Percentiles rank a stretch among this genome's conserved stretches.
These are phyloP conservation scores for Hirudinaria manillensis DNA, from an alignment of 2,888 invertebrate species.

Conservation along the genomic window DNA sequence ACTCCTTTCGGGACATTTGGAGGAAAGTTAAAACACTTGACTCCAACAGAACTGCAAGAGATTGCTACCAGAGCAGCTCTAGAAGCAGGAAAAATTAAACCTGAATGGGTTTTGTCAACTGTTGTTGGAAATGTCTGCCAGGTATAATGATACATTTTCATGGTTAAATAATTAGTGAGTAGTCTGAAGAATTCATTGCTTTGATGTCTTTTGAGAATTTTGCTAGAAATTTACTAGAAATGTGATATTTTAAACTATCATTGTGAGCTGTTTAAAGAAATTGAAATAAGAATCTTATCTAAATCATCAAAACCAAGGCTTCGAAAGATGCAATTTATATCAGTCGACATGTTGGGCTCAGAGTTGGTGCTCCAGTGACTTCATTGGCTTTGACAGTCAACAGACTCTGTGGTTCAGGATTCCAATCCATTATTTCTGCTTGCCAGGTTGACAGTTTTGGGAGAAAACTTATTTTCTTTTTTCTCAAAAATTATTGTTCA, in stretches of 20 bases:
- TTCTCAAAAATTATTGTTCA: background rate
- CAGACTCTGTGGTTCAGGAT: conserved; percentile 92
- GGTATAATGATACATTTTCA: conserved; percentile 48
- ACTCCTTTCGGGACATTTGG: conserved; percentile 95
- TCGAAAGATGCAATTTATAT: conserved; percentile 73
- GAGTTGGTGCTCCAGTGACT: conserved; percentile 71
- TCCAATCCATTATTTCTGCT: conserved; percentile 84
- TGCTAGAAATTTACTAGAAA: background rate
- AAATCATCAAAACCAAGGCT: conserved; percentile 46
- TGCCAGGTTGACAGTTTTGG: conserved; percentile 65
- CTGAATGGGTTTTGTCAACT: conserved; percentile 80
- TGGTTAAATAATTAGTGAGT: too few relatives aligned
- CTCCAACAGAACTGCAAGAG: conserved; percentile 65
- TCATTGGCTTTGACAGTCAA: conserved; percentile 68
- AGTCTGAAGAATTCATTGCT: too few relatives aligned
- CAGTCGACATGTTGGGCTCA: conserved; percentile 79
- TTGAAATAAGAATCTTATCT: too few relatives aligned
- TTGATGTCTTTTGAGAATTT: too few relatives aligned
- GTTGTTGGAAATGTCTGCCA: conserved; percentile 81
- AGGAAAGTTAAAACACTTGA: conserved; percentile 57
- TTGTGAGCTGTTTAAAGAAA: too few relatives aligned
- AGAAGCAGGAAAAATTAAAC: conserved; percentile 60
- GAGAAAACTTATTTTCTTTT: background rate
- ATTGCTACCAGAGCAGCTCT: conserved; percentile 57
- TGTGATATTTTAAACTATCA: background rate